Percentiles rank a stretch among this genome's conserved stretches.
Conservation (phyloP, 2,113 vertebrate genomes). For the Acrocephalus kingi region DNA sequence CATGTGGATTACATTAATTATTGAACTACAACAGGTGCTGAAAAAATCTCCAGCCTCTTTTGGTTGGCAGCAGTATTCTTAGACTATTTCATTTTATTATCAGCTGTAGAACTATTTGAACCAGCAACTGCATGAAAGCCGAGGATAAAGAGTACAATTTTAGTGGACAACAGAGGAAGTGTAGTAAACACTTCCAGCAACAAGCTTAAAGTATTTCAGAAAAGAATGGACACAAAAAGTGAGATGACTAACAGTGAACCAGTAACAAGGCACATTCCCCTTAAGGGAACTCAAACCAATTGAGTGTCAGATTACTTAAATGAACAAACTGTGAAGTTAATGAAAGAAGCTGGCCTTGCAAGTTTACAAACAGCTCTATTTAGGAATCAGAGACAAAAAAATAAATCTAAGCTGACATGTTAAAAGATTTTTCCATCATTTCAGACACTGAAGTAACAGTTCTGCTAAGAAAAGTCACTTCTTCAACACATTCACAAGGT, state of each 20-base stretch:
- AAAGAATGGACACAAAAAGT: not conserved
- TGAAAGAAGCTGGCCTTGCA: conserved; percentile 7
- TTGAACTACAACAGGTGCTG: not conserved
- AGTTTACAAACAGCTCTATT: not conserved
- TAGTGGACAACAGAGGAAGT: not conserved
- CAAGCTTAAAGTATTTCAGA: not conserved
- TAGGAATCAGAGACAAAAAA: not conserved
- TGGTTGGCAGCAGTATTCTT: not conserved
- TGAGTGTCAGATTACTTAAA: not conserved
- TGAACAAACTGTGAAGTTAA: not conserved
- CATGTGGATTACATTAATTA: not conserved
- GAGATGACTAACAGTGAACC: not conserved
- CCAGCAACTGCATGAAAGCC: not conserved
- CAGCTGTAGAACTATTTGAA: not conserved
- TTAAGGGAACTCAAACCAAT: not conserved
- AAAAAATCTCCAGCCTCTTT: not conserved
- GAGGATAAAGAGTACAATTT: not conserved
- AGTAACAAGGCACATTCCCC: not conserved
- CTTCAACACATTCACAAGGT: not conserved
- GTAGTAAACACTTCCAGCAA: not conserved
- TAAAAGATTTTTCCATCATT: not conserved
- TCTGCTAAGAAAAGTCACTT: not conserved
- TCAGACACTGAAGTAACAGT: not conserved
- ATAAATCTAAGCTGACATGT: not conserved
- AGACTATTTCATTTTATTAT: not conserved